These are phyloP conservation scores for Hydrozoanthus tunicans DNA, from an alignment of 64 coral and sea anemone genomes.

Conservation along the genomic window DNA sequence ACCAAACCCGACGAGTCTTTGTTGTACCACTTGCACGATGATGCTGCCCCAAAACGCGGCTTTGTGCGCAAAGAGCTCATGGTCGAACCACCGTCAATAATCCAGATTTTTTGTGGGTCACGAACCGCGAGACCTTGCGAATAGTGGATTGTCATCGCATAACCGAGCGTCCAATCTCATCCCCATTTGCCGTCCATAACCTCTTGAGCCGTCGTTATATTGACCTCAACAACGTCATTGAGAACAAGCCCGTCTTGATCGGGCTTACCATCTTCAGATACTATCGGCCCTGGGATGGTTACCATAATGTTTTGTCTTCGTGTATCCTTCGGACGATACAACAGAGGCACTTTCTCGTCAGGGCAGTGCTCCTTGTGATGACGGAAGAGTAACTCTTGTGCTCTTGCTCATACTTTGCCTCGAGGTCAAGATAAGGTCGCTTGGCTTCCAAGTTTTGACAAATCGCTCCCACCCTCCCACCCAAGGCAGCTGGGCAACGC, in stretches of 20 bases:
- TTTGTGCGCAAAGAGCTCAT: conserved; percentile 6
- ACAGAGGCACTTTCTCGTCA: background rate
- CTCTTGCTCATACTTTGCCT: background rate
- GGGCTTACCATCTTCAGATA: too few species aligned
- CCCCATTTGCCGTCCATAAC: background rate
- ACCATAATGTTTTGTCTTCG: background rate
- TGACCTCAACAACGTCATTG: conserved; percentile 16
- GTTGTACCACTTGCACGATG: conserved; percentile 39
- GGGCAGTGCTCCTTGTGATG: background rate
- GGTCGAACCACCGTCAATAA: background rate
- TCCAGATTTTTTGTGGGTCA: conserved; percentile 29
- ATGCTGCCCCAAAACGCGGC: background rate
- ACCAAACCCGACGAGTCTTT: conserved; percentile 42
- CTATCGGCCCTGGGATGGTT: too few species aligned
- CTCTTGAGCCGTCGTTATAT: background rate
- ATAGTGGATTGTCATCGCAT: background rate
- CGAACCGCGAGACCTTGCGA: background rate
- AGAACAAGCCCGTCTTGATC: background rate
- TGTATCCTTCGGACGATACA: background rate
- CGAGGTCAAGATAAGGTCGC: background rate
- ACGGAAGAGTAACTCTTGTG: background rate
- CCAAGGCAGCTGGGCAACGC: background rate
- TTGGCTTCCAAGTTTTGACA: background rate
- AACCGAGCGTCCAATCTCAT: background rate
- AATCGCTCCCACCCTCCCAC: background rate